Conservation (phyloP, 2,113 vertebrate genomes). For the Protobothrops flavoviridis region DNA sequence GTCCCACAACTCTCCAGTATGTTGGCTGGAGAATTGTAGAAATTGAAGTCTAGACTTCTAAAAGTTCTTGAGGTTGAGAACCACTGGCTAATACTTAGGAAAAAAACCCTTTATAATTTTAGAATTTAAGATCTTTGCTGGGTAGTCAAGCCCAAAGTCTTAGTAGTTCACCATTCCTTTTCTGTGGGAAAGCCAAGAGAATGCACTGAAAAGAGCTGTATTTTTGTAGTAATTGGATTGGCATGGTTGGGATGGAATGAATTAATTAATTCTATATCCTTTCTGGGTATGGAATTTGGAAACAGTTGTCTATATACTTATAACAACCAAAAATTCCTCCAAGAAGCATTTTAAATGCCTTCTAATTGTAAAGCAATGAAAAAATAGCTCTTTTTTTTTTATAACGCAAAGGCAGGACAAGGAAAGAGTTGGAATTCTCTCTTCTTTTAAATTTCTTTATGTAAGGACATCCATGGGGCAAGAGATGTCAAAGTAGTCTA, state of each 20-base stretch:
- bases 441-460: not conserved
- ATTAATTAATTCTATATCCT: not conserved
- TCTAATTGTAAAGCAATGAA: not conserved
- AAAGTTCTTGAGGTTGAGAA: not conserved
- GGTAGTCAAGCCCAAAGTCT: not conserved
- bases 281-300: not conserved
- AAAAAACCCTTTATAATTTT: not conserved
- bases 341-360: not conserved
- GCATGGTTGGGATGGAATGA: not conserved
- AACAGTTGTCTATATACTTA: not conserved
- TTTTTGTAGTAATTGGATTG: not conserved
- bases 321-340: not conserved
- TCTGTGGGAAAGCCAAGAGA: not conserved
- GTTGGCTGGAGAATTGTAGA: not conserved
- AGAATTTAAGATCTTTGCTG: not conserved
- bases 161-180: not conserved
- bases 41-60: not conserved
- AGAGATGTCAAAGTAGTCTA: not conserved
- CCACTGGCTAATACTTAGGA: not conserved
- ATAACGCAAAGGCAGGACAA: slow-evolving; percentile 6
- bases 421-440: not conserved
- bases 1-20: not conserved
- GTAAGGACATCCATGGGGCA: not conserved
- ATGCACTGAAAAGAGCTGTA: not conserved
- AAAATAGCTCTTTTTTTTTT: slow-evolving; percentile 21